Base-by-base conservation (phyloP, 2,797 vertebrate genomes). In the Neopelma chrysocephalum region DNA sequence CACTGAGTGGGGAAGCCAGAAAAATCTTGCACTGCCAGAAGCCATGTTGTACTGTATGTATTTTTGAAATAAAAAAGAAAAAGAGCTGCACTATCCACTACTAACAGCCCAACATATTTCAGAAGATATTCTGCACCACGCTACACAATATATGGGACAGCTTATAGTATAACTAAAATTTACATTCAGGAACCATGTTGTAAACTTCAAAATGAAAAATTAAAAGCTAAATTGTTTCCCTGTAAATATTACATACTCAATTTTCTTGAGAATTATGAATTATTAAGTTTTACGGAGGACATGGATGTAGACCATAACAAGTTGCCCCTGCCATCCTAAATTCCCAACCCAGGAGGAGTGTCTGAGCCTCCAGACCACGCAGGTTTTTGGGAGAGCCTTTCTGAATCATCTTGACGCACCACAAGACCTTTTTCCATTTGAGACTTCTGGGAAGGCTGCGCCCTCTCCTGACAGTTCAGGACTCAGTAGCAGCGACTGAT, bases 401-500 rank as follows among this genome's bases (percentile, higher is more conserved):
- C 75, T 12, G 13, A 66, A 50, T 17, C 12, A 53, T 6, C 25
- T 25, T 6, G 20, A 15, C 34, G 21, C 40, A 29, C 17, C 47
- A 25, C 14, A 3, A 9, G 2, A 10, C 4, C 6, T 22, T 84
- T 76, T 56, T 20, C 42, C 47, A 20, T 11, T 15, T 4, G 32
- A 45, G 21, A 91, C 87, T 95, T n/a, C 22, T 80, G n/a, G 77
- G 91, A 47, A 83, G n/a, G 84, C 72, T 90, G 92, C 96, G 94
- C 91, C 94, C 92, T 93, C 96, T 96, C 87, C 96, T 83, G 94
- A 82, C 82, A 51, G 15, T 22, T 78, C 31, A 51, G 68, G 60
- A 21, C 38, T 61, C 58, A 7, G 50, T 5, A n/a, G 68, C 48
- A 47, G 42, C 0, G 60, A 45, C 26, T 15, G 27, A n/a, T 1